Evolutionary conservation across 2,888 invertebrate species (phyloP).

Genomic region (Hofmannophila pseudospretella): DNA sequence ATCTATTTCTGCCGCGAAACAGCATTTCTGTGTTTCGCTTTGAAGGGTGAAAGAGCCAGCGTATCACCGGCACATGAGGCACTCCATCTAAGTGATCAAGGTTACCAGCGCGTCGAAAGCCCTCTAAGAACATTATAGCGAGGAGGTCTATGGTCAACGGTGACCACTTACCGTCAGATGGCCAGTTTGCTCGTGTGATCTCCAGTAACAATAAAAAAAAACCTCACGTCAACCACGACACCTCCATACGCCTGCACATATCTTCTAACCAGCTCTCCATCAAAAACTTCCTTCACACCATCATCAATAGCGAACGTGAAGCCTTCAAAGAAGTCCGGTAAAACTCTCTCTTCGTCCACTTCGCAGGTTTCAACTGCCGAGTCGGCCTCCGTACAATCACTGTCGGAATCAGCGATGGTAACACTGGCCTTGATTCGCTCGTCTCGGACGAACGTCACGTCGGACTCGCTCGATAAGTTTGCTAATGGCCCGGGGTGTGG

Average conservation of each 20-base stretch:
- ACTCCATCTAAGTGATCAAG: too few species aligned
- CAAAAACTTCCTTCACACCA: constrained; percentile 33
- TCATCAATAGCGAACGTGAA: constrained; percentile 61
- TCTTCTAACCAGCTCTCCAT: constrained; percentile 42
- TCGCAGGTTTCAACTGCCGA: constrained; percentile 7
- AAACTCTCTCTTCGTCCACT: constrained; percentile 2
- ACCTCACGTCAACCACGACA: constrained; percentile 41
- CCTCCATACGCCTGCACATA: constrained; percentile 82
- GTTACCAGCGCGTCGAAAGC: too few species aligned
- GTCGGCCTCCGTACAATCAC: constrained; percentile 14
- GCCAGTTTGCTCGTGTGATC: too few species aligned
- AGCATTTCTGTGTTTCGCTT: too few species aligned
- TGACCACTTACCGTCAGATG: too few species aligned
- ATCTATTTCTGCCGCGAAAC: too few species aligned
- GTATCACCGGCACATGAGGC: too few species aligned
- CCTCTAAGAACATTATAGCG: too few species aligned
- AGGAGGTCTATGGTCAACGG: too few species aligned
- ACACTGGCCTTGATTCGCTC: constrained; percentile 24
- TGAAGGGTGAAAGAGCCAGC: too few species aligned
- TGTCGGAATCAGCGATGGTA: constrained; percentile 13
- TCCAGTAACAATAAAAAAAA: too few species aligned
- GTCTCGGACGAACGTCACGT: constrained; percentile 30
- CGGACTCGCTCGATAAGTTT: constrained; percentile 14
- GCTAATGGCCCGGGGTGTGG: neutral
- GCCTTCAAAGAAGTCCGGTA: constrained; percentile 69